phyloP scores from a whole-genome alignment of 1,140 invertebrate genomes.

The Neelides sp. region DNA sequence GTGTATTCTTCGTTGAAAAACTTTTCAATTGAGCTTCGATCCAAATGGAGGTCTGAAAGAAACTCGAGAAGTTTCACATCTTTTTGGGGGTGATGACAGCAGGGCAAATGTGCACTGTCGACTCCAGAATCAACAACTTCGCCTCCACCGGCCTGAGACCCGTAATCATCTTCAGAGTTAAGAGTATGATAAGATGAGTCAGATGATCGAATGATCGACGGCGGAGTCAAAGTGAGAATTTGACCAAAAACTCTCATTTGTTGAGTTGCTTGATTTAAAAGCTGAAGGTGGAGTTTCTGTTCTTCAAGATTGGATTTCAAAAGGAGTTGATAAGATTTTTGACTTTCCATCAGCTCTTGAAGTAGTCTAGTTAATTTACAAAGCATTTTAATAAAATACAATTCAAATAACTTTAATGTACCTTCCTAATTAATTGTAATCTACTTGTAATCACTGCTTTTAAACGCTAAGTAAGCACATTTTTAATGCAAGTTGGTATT shows the following conservation, averaged over 20 bases:
- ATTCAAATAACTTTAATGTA: not conserved
- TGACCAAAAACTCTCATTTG: constrained; percentile 33
- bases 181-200: constrained; percentile 31
- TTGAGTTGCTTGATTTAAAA: constrained; percentile 39
- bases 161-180: constrained; percentile 20
- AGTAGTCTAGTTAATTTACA: constrained; percentile 37
- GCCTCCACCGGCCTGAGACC: constrained; percentile 16
- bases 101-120: constrained; percentile 5
- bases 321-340: constrained; percentile 56
- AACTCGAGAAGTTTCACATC: constrained; percentile 41
- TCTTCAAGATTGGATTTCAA: constrained; percentile 57
- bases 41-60: constrained; percentile 45
- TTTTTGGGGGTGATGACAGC: constrained; percentile 18
- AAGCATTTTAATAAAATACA: not conserved
- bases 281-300: constrained; percentile 45
- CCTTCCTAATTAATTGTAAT: not conserved
- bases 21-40: constrained; percentile 46
- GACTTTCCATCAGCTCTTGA: constrained; percentile 51
- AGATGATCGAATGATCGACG: constrained; percentile 19
- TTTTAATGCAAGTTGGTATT: too few relatives aligned
- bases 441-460: too few relatives aligned
- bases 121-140: not conserved
- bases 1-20: constrained; percentile 63
- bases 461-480: too few relatives aligned
- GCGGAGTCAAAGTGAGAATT: constrained; percentile 21